Percentiles rank a stretch among this genome's conserved stretches.
Conservation (phyloP, 2,113 vertebrate genomes). For the Scartelaos histophorus region DNA sequence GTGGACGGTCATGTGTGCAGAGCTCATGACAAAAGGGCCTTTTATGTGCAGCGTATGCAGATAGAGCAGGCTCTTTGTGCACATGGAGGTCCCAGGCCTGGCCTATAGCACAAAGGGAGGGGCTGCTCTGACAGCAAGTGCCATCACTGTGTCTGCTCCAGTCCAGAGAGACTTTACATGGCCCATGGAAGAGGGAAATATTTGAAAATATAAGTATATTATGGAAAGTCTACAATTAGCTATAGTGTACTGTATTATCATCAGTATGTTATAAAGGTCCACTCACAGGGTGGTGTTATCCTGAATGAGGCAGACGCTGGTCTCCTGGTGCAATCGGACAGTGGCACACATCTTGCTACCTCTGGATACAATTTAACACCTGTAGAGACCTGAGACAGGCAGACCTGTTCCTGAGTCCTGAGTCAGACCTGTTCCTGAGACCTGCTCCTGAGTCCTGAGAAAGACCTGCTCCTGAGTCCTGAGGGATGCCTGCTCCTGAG, state of each 20-base stretch:
- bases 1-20: constrained; percentile 80
- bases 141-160: constrained; percentile 73
- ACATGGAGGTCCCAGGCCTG: constrained; percentile 79
- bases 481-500: too few relatives aligned
- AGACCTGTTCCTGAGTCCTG: constrained; percentile 5
- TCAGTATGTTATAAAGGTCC: background rate
- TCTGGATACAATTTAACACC: constrained; percentile 23
- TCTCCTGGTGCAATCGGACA: constrained; percentile 19
- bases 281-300: background rate
- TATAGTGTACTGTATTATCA: too few relatives aligned
- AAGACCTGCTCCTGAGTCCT: too few relatives aligned
- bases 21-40: constrained; percentile 81
- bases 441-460: too few relatives aligned
- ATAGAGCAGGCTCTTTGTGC: constrained; percentile 81
- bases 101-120: constrained; percentile 73
- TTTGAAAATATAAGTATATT: too few relatives aligned
- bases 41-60: constrained; percentile 82
- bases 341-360: constrained; percentile 41
- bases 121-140: constrained; percentile 73
- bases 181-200: background rate
- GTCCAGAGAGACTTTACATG: background rate
- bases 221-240: background rate
- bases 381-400: constrained; percentile 38
- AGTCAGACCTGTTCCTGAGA: too few relatives aligned
- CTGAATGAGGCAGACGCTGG: background rate